Evolutionary conservation across 1,140 invertebrate genomes (phyloP), one percentile per base, ranked within the genome.

Genomic region (Bombus vancouverensis): DNA sequence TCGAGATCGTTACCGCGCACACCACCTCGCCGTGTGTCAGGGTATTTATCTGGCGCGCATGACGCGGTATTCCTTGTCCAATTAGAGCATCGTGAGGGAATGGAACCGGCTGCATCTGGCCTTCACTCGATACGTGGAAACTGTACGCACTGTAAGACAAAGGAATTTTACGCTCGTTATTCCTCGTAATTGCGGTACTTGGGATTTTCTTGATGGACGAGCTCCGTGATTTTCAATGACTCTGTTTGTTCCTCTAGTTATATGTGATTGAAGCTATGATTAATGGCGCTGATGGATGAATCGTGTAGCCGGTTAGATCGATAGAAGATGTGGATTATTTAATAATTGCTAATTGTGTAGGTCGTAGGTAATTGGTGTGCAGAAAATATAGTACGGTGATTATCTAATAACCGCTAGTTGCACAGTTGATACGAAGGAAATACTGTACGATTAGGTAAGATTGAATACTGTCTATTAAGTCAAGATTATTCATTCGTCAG

Each of bases 81-180:
- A 98, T 97, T 53, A 99, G 95, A 62, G 99, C 99, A 95, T 99
- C 99, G 39, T 98, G 97, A 9, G 99, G 99, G 95, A 99, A 99
- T 72, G 98, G 98, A 65, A 99, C 98, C n/a, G 99, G 98, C 92
- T 98, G 98, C 95, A 99, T 97, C 91, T 98, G 98, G 89, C 97
- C 98, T 92, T 98, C 97, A 86, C 97, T 98, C 93, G 97, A 97
- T 85, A 98, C 97, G 95, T 99, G 98, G 95, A 98, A 99, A 85
- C 98, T 98, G 96, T 99, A 99, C 13, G 98, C 98, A 81, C 98
- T 98, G 95, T 22, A 96, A 96, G 89, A 85, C 89, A 68, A 77
- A 79, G 13, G 34, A 57, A 81, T 81, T n/a, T 47, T 25, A 62
- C 65, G 6, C 8, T 66, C 34, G 44, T 28, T 18, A 22, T 22